Base-by-base conservation (phyloP, 2,888 invertebrate species). In the Bombylius discolor region DNA sequence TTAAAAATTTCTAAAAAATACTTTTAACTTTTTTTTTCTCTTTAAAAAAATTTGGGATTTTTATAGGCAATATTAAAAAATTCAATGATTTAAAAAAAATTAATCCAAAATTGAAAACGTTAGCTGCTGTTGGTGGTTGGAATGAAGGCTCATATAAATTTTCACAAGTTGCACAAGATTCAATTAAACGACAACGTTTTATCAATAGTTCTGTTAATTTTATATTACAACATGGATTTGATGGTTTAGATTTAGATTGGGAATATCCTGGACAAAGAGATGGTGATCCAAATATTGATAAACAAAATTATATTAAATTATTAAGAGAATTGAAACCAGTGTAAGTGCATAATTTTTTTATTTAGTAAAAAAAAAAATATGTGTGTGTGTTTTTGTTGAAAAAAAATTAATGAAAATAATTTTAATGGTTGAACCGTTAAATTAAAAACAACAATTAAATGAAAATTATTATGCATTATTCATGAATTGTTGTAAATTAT, bases 171-270 rank as follows among this genome's bases (percentile, higher is more conserved):
- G 76, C 74, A 0, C 66, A 65, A 13, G 71, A 72, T 64, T 63
- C 71, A 3, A 61, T 62, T 0, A 68, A 70, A 46, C 67, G 67
- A 45, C 61, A 59, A 47, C 63, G 57, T 31, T 74, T 66, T 60
- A 62, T 70, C 4, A 60, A 63, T 13, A 64, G 68, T 11, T 62
- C 65, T 3, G 62, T 68, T 0, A 62, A 63, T 36, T 70, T 74
- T 53, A 44, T 72, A 11, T 66, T 67, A 51, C 60, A 65, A 11
- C 65, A 71, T 60, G 65, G 66, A 4, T 73, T 83, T 62, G 80
- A 83, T 65, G 83, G 83, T 4, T 64, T 83, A 4, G 82, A 82
- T 65, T 64, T 82, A 51, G 81, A 81, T 64, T 82, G 81, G 73
- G 81, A 82, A 64, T 82, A 82, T 66, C 82, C 82, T 0, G 72